phyloP scores from a whole-genome alignment of 1,140 invertebrate genomes.

The Agraylea sexmaculata region DNA sequence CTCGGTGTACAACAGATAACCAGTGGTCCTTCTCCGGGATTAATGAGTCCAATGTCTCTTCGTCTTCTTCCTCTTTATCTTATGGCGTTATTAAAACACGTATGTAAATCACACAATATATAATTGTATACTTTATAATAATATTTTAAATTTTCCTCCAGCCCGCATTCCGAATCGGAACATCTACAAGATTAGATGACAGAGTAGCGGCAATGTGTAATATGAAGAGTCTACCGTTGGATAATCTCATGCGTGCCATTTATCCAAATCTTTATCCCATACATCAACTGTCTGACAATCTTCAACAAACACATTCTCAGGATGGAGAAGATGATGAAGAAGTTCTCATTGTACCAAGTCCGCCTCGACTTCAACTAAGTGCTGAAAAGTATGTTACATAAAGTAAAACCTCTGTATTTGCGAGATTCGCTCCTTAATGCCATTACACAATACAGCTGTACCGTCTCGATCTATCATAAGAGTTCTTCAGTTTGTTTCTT shows the following conservation, averaged over 20 bases:
- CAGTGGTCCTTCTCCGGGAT: constrained; percentile 43
- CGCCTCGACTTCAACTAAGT: constrained; percentile 53
- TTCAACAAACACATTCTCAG: constrained; percentile 25
- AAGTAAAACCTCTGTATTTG: no score
- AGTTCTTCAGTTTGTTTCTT: no score
- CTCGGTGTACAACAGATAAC: constrained; percentile 69
- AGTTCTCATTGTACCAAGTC: constrained; percentile 43
- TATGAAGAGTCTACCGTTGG: constrained; percentile 80
- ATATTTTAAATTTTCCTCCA: constrained; percentile 27
- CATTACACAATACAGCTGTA: no score
- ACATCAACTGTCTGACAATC: constrained; percentile 48
- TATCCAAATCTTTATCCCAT: constrained; percentile 93
- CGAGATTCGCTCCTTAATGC: no score
- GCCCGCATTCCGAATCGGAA: constrained; percentile 77
- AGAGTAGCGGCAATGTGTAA: constrained; percentile 86
- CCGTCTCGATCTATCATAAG: no score
- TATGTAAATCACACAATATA: constrained; percentile 46
- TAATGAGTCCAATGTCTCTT: constrained; percentile 63
- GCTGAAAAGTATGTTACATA: constrained; percentile 51
- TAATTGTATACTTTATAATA: not conserved
- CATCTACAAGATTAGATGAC: constrained; percentile 83
- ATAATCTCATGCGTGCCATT: constrained; percentile 68
- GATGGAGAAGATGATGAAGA: constrained; percentile 48
- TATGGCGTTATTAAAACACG: constrained; percentile 81
- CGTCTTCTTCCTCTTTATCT: constrained; percentile 81